These are phyloP conservation scores for Meiosimyza platycephala DNA, from an alignment of 2,888 invertebrate genomes.

Conservation along the genomic window DNA sequence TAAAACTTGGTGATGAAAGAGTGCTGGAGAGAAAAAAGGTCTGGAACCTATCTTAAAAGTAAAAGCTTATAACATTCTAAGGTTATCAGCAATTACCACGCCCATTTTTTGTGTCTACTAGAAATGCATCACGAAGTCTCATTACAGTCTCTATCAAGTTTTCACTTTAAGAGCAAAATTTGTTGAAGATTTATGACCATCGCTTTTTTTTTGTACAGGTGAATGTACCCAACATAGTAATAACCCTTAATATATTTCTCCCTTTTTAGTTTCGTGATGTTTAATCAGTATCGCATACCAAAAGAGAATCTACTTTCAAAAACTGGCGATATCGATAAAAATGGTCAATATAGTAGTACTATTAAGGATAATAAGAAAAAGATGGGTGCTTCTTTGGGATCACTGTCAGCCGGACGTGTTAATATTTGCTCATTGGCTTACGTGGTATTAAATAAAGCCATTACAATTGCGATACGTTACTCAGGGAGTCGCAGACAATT, in stretches of 20 bases:
- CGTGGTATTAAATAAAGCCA: constrained; percentile 76
- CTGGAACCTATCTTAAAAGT: no score
- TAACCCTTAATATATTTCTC: constrained; percentile 26
- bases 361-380: constrained; percentile 86
- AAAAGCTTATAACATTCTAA: no score
- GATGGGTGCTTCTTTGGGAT: constrained; percentile 86
- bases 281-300: constrained; percentile 84
- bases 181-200: no score
- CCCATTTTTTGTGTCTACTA: no score
- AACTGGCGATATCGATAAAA: constrained; percentile 85
- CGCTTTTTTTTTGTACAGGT: no score
- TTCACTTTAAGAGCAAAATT: no score
- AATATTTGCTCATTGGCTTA: constrained; percentile 76
- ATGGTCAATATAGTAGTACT: constrained; percentile 83
- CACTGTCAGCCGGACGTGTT: constrained; percentile 84
- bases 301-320: constrained; percentile 84
- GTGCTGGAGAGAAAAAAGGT: no score
- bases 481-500: constrained; percentile 90
- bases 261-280: constrained; percentile 74
- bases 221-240: not conserved
- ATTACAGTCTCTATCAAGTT: no score
- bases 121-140: no score
- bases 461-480: constrained; percentile 88
- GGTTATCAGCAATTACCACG: no score
- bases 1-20: no score